Evolutionary conservation across 2,113 vertebrate species (phyloP), one percentile per base, ranked within the genome.

Genomic region (Rhynchomys soricoides): DNA sequence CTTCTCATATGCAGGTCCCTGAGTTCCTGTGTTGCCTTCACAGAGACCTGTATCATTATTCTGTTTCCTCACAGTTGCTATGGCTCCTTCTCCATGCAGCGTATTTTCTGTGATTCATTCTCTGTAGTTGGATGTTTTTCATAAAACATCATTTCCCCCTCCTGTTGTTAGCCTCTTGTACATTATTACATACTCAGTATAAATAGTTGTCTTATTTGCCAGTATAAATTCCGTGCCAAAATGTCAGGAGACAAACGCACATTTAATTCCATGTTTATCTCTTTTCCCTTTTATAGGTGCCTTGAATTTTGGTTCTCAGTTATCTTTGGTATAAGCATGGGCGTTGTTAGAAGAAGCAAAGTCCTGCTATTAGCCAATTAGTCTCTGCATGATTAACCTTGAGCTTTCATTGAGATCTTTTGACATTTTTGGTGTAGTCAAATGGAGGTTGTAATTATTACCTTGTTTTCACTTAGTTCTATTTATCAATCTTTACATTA

Each of bases 401-500:
- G 22, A 89, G 29, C 5, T 93, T 62, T 89, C 50, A 77, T 52
- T 89, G 59, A 93, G 55, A 79, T 93, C 93, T 96, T 97, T 94
- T 94, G 66, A 93, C 91, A 22, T 78, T 93, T 97, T 88, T 78
- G 94, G 83, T 12, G 59, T 88, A 94, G n/a, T 94, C 26, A 78
- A 68, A 89, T 71, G 55, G 31, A 78, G 59, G 22, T 81, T 94
- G 92, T 92, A 95, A 93, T 93, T 89, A 86, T 96, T 96, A 89
- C 71, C 45, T 93, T 93, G 55, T 79, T 96, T 86, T 37, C 66
- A 81, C 82, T 96, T 94, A 66, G 64, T 62, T 71, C 48, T 87
- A 79, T 87, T 7, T 78, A 62, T 59, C 37, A 85, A 21, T 78
- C 52, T 93, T 89, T 94, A n/a, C n/a, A n/a, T n/a, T n/a, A n/a